Evolutionary conservation across 2,888 invertebrate species (phyloP).

Genomic region (Meiosimyza decipiens): DNA sequence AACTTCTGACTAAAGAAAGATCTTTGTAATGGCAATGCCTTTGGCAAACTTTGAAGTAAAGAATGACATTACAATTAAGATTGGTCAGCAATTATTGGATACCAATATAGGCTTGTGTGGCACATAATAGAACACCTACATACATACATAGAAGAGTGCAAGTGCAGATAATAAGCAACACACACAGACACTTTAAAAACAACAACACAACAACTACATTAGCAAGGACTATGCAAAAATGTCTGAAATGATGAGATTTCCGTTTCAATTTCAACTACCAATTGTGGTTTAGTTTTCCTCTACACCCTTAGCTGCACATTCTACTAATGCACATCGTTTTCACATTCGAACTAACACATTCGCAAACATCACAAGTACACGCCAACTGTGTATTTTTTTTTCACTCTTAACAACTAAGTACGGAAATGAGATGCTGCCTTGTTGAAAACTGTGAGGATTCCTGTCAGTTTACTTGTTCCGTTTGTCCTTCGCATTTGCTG

Average conservation of each 20-base stretch:
- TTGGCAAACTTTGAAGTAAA: slow-evolving; percentile 35
- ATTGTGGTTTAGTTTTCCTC: not conserved
- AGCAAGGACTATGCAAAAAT: slow-evolving; percentile 32
- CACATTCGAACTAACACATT: slow-evolving; percentile 6
- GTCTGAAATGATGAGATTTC: slow-evolving; percentile 41
- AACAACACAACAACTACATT: slow-evolving; percentile 1
- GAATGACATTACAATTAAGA: slow-evolving; percentile 44
- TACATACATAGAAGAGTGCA: not conserved
- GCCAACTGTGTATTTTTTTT: not conserved
- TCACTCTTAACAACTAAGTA: not conserved
- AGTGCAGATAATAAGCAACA: not conserved
- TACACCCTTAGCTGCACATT: not conserved
- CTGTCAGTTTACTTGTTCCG: not conserved
- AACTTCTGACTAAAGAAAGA: slow-evolving; percentile 6
- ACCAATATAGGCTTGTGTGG: slow-evolving; percentile 2
- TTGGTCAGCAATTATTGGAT: slow-evolving; percentile 22
- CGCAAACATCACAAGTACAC: not conserved
- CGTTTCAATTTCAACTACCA: slow-evolving; percentile 42
- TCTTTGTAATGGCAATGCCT: slow-evolving; percentile 16
- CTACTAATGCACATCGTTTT: not conserved
- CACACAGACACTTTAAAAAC: not conserved
- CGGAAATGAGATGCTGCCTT: slow-evolving; percentile 25
- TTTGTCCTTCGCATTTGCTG: slow-evolving; percentile 6
- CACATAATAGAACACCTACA: not conserved
- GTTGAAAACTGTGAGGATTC: slow-evolving; percentile 3